Percentiles rank a stretch among this genome's conserved stretches.
These are phyloP conservation scores for Diadema setosum DNA, from an alignment of 35 echinoderm and acorn worm species.

Conservation along the genomic window DNA sequence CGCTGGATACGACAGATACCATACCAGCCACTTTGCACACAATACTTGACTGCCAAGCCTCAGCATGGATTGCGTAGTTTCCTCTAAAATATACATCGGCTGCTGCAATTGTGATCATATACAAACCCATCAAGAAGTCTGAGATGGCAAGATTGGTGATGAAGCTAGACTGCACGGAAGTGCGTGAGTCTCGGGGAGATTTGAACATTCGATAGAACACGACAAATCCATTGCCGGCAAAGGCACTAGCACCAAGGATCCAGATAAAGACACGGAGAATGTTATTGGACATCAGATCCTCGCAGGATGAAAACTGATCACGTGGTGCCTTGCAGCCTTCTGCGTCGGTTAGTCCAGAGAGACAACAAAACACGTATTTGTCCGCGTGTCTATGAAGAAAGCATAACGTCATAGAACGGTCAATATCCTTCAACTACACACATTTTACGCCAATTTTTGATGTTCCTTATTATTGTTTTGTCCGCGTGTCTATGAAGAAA, in stretches of 20 bases:
- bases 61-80: conserved; percentile 22
- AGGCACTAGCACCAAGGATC: conserved; percentile 45
- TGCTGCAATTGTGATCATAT: conserved; percentile 45
- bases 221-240: conserved; percentile 36
- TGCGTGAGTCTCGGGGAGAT: background rate
- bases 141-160: conserved; percentile 49
- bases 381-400: conserved; percentile 3
- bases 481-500: background rate
- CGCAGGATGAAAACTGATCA: conserved; percentile 34
- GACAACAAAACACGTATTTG: background rate
- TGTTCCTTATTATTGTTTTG: background rate
- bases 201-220: background rate
- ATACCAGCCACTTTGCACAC: conserved; percentile 47
- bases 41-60: conserved; percentile 9
- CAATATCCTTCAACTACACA: background rate
- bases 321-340: background rate
- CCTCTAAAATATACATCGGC: conserved; percentile 39
- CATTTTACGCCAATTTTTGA: background rate
- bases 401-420: background rate
- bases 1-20: conserved; percentile 44
- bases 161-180: background rate
- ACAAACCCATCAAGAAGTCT: conserved; percentile 62
- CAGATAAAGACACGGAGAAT: conserved; percentile 37
- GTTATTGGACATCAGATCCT: conserved; percentile 21
- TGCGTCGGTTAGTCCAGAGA: background rate